Evolutionary conservation across 1,140 invertebrate species (phyloP).

Genomic region (Drosophila teissieri): DNA sequence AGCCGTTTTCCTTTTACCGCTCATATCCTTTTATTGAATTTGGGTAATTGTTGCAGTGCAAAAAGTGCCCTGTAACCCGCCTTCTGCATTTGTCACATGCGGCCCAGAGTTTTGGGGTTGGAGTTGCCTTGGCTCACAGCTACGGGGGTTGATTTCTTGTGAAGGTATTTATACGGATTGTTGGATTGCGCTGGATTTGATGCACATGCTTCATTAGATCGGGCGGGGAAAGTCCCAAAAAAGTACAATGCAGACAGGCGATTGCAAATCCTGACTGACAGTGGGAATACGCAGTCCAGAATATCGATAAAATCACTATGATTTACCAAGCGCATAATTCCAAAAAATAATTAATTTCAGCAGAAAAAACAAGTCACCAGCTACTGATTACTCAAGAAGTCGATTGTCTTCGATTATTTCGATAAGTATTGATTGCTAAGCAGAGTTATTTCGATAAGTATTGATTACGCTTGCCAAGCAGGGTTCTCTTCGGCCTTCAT

Average conservation of each 20-base stretch:
- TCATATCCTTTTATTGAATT: constrained; percentile 74
- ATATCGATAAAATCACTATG: not conserved
- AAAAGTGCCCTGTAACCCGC: constrained; percentile 22
- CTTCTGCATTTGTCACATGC: constrained; percentile 64
- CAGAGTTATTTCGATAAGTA: not conserved
- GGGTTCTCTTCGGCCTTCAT: not conserved
- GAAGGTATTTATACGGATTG: constrained; percentile 69
- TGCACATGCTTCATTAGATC: constrained; percentile 67
- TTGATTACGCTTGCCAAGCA: not conserved
- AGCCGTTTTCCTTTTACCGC: constrained; percentile 48
- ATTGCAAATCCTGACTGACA: constrained; percentile 39
- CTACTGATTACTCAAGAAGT: too few species aligned
- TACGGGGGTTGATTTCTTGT: constrained; percentile 55
- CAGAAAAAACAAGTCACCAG: too few species aligned
- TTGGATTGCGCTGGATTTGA: constrained; percentile 57
- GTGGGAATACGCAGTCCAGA: not conserved
- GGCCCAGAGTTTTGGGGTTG: constrained; percentile 11
- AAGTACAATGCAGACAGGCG: constrained; percentile 17
- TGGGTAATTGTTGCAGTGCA: constrained; percentile 72
- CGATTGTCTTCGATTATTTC: not conserved
- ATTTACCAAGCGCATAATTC: too few species aligned
- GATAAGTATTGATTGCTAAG: not conserved
- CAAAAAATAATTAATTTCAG: not conserved
- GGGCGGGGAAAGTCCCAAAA: constrained; percentile 10
- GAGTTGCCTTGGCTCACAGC: constrained; percentile 5